Conservation (phyloP, 2,888 invertebrate species). For the Drosophila yooni region DNA sequence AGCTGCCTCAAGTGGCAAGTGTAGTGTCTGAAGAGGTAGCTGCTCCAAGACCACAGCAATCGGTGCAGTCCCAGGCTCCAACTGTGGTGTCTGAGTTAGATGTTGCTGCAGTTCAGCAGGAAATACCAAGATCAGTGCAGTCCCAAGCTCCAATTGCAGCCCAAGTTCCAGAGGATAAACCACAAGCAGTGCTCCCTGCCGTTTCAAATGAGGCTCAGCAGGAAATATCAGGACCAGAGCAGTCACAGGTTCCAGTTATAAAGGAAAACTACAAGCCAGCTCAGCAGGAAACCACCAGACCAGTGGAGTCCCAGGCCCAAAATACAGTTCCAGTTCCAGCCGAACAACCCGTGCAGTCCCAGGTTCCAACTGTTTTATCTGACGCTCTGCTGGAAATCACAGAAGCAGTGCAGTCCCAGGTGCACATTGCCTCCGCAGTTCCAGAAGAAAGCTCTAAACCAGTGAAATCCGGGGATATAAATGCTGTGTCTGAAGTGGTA, state of each 20-base stretch:
- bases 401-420: background rate
- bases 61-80: background rate
- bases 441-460: background rate
- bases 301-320: background rate
- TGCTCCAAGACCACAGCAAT: background rate
- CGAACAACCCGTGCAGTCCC: background rate
- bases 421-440: background rate
- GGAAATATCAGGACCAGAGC: background rate
- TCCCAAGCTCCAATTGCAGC: background rate
- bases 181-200: accelerated
- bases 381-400: background rate
- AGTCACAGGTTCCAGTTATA: background rate
- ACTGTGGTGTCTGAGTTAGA: background rate
- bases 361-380: background rate
- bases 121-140: background rate
- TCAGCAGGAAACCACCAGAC: background rate
- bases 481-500: background rate
- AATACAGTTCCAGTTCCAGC: background rate
- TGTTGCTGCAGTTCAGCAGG: background rate
- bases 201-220: background rate
- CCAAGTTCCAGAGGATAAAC: background rate
- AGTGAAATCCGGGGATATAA: background rate
- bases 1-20: background rate
- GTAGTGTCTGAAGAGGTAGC: background rate
- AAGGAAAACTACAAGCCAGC: background rate